Base-by-base conservation (phyloP, 1,140 invertebrate species). In the Drosophila chauvacae region DNA sequence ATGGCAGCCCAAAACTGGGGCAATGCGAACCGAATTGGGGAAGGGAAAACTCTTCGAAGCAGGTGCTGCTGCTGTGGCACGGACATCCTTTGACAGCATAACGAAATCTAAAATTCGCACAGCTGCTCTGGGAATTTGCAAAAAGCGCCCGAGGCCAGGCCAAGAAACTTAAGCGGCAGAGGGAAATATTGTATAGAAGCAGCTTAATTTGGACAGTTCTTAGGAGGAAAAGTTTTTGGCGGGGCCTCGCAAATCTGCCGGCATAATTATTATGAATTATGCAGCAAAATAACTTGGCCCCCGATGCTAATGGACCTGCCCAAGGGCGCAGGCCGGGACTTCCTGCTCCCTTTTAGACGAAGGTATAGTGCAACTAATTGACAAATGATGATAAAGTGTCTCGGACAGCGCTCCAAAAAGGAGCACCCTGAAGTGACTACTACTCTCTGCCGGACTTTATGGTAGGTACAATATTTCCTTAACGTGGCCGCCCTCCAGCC, bases 351-450 rank as follows among this genome's bases (percentile, higher is more conserved):
- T 44, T 16, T 39, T 56, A 39, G 42, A 37, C 65, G 45, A 73
- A 73, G 70, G 70, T 71, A 48, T 48, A 72, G 77, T 79, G 77
- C 81, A 88, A 88, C 85, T 88, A 88, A 88, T 88, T 88, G 84
- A 90, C 84, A 88, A 88, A 88, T 88, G 84, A 90, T 88, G 84
- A 88, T 90, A 90, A 84, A 88, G 85, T 88, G 77, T 90, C 85
- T 64, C 33, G 81, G 68, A 65, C 83, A 56, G 69, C 26, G 26
- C 74, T 48, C 39, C 9, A 57, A 75, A 63, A 75, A 55, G 35
- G 47, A 37, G 50, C 44, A 64, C 50, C 47, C 57, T 39, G 20
- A 56, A 56, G 53, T 56, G 53, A 63, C 47, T 62, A 39, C 48
- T 45, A 56, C 55, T 61, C 47, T 57, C 35, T 13, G 26, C 55